Percentiles rank a stretch among this genome's conserved stretches.
phyloP scores from a whole-genome alignment of 2,888 invertebrate genomes.

The Apamea sordens region DNA sequence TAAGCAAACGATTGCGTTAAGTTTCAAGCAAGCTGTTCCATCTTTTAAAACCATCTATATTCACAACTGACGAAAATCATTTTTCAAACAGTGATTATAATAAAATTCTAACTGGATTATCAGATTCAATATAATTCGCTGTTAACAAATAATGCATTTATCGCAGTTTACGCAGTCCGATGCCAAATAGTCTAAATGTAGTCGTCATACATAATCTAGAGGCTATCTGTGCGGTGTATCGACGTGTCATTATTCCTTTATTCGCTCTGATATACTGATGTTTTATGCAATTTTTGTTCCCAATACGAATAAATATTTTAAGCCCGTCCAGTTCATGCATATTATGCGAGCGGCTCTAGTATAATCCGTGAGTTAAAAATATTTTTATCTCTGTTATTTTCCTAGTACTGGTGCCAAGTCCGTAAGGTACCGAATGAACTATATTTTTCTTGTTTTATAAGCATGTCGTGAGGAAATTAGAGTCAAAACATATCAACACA shows the following conservation, averaged over 20 bases:
- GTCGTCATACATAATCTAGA: constrained; percentile 55
- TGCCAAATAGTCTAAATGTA: constrained; percentile 63
- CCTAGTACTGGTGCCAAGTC: constrained; percentile 2
- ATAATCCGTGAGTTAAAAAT: constrained; percentile 38
- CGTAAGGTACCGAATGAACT: background rate
- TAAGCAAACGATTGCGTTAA: background rate
- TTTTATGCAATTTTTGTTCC: constrained; percentile 64
- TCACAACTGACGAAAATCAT: background rate
- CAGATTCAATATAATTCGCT: constrained; percentile 17
- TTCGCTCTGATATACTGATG: constrained; percentile 53
- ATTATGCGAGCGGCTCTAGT: constrained; percentile 43
- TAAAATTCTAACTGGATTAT: constrained; percentile 1
- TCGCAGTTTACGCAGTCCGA: constrained; percentile 10
- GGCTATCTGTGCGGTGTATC: constrained; percentile 48
- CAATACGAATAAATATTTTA: constrained; percentile 62
- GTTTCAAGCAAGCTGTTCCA: background rate
- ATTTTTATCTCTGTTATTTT: constrained; percentile 38
- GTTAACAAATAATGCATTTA: constrained; percentile 39
- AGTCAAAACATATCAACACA: background rate
- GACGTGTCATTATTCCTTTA: constrained; percentile 64
- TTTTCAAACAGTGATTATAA: background rate
- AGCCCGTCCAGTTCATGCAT: constrained; percentile 45
- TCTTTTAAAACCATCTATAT: background rate
- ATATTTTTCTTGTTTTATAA: background rate
- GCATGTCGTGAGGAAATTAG: background rate